These are phyloP conservation scores for Aleiodes alternator DNA, from an alignment of 2,888 invertebrate genomes.

Conservation along the genomic window DNA sequence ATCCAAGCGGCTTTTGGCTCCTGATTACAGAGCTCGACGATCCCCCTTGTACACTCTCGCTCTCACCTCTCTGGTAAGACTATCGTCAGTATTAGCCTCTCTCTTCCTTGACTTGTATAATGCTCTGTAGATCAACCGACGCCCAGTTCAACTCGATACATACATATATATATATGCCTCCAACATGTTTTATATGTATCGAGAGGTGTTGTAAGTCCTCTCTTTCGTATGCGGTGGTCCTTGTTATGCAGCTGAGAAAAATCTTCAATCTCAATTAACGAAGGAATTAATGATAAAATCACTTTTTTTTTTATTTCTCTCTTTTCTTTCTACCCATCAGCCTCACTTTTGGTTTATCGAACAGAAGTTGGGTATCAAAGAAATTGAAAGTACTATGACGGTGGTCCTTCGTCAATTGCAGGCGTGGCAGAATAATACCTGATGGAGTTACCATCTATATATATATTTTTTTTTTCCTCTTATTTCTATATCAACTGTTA, in stretches of 20 bases:
- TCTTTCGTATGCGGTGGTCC: not conserved
- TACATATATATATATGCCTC: not conserved
- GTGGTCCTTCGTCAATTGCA: constrained; percentile 48
- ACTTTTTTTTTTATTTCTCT: too few species aligned
- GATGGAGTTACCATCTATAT: too few species aligned
- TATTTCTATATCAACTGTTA: constrained; percentile 26
- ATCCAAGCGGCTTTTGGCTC: constrained; percentile 67
- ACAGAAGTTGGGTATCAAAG: not conserved
- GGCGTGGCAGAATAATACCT: constrained; percentile 34
- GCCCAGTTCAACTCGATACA: constrained; percentile 18
- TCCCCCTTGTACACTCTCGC: constrained; percentile 68
- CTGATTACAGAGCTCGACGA: constrained; percentile 74
- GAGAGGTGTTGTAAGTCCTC: constrained; percentile 22
- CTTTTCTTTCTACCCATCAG: too few species aligned
- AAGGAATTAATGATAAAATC: not conserved
- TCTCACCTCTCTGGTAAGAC: constrained; percentile 66
- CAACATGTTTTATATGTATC: constrained; percentile 2
- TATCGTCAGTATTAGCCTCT: constrained; percentile 31
- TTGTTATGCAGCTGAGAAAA: not conserved
- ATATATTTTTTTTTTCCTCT: constrained; percentile 35
- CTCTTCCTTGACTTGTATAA: constrained; percentile 1
- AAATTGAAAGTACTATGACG: constrained; percentile 25
- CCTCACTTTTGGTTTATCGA: not conserved
- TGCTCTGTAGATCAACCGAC: constrained; percentile 11
- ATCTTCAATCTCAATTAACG: not conserved